Conservation (phyloP, 2,113 vertebrate species). For the Lepus timidus region DNA sequence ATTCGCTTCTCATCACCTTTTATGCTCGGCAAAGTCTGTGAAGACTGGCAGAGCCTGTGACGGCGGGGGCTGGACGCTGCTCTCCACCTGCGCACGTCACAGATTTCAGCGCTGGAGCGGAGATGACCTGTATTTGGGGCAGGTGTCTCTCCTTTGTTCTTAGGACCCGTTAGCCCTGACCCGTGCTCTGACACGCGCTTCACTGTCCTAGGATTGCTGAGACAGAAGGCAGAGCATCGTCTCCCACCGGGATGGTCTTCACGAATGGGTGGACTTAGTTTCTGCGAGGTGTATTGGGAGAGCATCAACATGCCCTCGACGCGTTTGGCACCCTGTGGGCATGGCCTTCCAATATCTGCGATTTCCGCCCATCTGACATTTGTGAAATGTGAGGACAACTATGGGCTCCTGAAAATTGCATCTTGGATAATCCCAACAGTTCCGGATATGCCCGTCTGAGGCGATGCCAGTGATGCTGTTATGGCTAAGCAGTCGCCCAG, state of each 20-base stretch:
- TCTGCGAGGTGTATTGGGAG: background rate
- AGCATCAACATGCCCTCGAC: background rate
- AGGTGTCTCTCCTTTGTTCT: background rate
- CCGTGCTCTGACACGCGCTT: background rate
- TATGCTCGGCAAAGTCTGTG: too few relatives aligned
- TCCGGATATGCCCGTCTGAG: background rate
- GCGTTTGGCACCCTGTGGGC: background rate
- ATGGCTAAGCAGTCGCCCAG: background rate
- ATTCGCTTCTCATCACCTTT: too few relatives aligned
- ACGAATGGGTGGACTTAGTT: background rate
- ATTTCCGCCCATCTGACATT: too few relatives aligned
- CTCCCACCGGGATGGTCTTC: background rate
- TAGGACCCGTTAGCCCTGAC: background rate
- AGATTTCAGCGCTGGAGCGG: background rate
- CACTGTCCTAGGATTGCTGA: too few relatives aligned
- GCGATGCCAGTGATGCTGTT: background rate
- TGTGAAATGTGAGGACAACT: background rate
- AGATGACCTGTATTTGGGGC: background rate
- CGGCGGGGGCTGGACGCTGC: rapidly evolving
- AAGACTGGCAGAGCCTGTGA: too few relatives aligned
- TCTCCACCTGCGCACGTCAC: background rate
- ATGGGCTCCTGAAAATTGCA: background rate
- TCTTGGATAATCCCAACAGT: background rate
- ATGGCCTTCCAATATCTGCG: background rate
- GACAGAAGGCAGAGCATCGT: background rate